Base-by-base conservation (phyloP, 2,113 vertebrate genomes). In the Zosterops lateralis region DNA sequence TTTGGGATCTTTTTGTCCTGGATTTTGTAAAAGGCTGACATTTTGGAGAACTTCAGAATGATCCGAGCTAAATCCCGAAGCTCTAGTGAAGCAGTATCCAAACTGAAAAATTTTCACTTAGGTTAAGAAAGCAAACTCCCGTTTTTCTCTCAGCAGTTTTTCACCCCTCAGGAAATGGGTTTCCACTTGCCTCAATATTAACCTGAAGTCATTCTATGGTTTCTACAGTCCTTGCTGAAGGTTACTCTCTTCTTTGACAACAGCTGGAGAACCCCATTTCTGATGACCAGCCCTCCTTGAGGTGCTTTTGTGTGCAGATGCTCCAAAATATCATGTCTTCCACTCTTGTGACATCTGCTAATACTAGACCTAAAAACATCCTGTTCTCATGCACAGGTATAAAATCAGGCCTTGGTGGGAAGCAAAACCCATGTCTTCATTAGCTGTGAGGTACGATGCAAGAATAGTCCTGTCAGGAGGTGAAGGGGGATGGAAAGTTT, bases 21-120 rank as follows among this genome's bases (percentile, higher is more conserved):
- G 42, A 66, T 90, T 91, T 80, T 90, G 83, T 78, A 45, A 84
- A 72, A 76, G 8, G 1, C 31, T 95, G 73, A 84, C 34, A 66
- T 80, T 90, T 73, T 61, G 8, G 38, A 85, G 45, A 93, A 57
- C 50, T 61, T 90, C 34, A 56, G 62, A 38, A 68, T 85, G 42
- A 54, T 66, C n/a, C 2, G 2, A 88, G 10, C 11, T 90, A 91
- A 85, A 90, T 65, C 75, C 32, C 67, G 67, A 80, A 82, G 31
- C 50, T 74, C 28, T 45, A 65, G 34, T 34, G 29, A 81, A 95
- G 26, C 51, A 32, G 19, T 51, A 93, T 81, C 70, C 29, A 78
- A 56, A 64, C 11, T 19, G 6, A 47, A 87, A 62, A 77, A 7
- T 6, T 83, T 90, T 77, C 15, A 14, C 31, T 79, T 68, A 7